These are phyloP conservation scores for Cecropterus lyciades DNA, from an alignment of 1,140 invertebrate species.

Conservation along the genomic window DNA sequence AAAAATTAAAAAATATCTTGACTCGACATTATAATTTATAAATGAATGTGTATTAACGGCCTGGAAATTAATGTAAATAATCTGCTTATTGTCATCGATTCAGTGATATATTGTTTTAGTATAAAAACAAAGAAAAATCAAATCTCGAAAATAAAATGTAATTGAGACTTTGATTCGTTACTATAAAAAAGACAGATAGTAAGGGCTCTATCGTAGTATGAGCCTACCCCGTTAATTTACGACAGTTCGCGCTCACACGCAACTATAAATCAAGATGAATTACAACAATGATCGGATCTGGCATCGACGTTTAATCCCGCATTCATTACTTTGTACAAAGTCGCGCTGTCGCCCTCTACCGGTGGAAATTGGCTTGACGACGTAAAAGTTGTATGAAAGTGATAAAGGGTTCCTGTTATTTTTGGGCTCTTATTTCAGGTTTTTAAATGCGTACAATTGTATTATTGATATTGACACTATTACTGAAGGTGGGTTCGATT, in stretches of 20 bases:
- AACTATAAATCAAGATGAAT: constrained; percentile 72
- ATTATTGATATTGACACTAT: no score
- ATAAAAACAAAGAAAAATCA: no score
- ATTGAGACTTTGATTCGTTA: background rate
- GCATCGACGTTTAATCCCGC: constrained; percentile 60
- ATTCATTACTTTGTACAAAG: constrained; percentile 64
- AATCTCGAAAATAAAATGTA: no score
- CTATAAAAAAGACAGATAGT: background rate
- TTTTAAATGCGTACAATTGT: no score
- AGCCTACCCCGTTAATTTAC: constrained; percentile 57
- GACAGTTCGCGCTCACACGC: constrained; percentile 60
- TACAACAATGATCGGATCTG: constrained; percentile 71
- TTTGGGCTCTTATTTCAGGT: no score
- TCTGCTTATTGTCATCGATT: no score
- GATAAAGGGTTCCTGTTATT: no score
- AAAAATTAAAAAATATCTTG: no score
- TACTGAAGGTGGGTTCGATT: background rate
- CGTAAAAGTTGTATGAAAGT: constrained; percentile 15
- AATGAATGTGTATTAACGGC: no score
- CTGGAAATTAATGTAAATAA: no score
- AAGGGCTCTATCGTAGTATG: constrained; percentile 24
- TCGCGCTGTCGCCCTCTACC: constrained; percentile 50
- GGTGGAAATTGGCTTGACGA: constrained; percentile 54
- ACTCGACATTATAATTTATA: no score
- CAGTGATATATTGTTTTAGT: no score